Conservation (phyloP, 1,140 invertebrate genomes). For the Nasonia longicornis region DNA sequence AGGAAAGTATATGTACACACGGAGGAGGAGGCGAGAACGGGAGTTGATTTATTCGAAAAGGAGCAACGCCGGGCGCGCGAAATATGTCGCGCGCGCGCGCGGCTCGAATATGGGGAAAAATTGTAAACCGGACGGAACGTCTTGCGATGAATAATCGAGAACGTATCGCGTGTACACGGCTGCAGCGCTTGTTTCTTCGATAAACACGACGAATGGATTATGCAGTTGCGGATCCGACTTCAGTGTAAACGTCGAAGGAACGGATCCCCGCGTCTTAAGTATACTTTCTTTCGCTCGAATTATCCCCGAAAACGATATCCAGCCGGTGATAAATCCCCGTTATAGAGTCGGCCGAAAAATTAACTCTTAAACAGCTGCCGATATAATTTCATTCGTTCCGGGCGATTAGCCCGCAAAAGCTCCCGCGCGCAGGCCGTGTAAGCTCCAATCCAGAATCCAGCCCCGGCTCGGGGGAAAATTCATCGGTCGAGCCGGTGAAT, state of each 20-base stretch:
- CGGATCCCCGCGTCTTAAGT: too few species aligned
- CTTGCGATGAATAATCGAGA: constrained; percentile 19
- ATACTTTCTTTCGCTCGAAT: too few species aligned
- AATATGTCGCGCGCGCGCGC: neutral
- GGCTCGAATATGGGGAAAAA: neutral
- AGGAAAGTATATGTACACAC: neutral
- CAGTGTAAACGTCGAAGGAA: too few species aligned
- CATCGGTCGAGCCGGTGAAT: neutral
- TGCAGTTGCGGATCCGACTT: neutral
- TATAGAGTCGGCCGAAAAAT: neutral
- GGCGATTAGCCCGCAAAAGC: neutral
- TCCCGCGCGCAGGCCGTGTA: neutral
- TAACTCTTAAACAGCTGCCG: neutral
- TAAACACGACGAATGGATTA: neutral
- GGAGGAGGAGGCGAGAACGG: neutral
- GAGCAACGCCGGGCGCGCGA: neutral
- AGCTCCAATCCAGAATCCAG: neutral
- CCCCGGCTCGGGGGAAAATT: neutral
- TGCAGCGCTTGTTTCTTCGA: neutral
- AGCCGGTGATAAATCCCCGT: neutral
- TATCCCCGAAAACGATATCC: too few species aligned
- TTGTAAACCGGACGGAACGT: constrained; percentile 14
- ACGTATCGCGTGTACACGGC: neutral
- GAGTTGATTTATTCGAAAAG: constrained; percentile 25
- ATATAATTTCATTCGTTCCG: neutral